Conservation (phyloP, 2,888 invertebrate species). For the Drepana falcataria region DNA sequence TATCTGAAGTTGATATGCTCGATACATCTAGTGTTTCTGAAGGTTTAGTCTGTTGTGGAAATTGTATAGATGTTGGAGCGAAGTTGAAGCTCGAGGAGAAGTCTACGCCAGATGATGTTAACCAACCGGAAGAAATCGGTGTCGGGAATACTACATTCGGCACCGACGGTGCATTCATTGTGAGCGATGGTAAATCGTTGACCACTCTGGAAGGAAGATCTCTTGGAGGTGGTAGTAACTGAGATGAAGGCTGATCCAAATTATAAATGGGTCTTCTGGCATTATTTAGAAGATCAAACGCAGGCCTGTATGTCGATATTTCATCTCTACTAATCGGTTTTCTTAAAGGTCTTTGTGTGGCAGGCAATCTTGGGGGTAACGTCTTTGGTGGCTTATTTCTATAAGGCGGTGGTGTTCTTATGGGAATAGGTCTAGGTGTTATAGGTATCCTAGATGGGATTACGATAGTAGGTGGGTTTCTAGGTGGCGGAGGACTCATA, state of each 20-base stretch:
- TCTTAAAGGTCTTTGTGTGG: slow-evolving; percentile 47
- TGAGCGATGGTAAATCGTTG: slow-evolving; percentile 31
- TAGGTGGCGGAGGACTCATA: slow-evolving; percentile 74
- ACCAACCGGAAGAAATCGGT: slow-evolving; percentile 64
- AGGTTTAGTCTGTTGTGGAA: slow-evolving; percentile 37
- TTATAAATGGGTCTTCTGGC: slow-evolving; percentile 54
- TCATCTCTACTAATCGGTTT: slow-evolving; percentile 57
- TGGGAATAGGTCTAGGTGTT: slow-evolving; percentile 52
- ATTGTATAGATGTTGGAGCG: slow-evolving; percentile 52
- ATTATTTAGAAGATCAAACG: slow-evolving; percentile 58
- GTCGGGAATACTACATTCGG: slow-evolving; percentile 64
- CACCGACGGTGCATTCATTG: slow-evolving; percentile 25
- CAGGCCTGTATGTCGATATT: slow-evolving; percentile 65
- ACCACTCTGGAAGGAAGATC: slow-evolving; percentile 39
- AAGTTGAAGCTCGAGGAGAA: slow-evolving; percentile 66
- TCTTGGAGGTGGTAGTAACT: slow-evolving; percentile 58
- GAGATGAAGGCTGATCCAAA: slow-evolving; percentile 60
- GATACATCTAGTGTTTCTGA: slow-evolving; percentile 30
- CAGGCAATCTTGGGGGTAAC: slow-evolving; percentile 40
- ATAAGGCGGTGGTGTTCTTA: slow-evolving; percentile 54
- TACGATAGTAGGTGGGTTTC: slow-evolving; percentile 43
- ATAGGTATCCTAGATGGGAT: slow-evolving; percentile 42
- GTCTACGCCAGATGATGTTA: slow-evolving; percentile 63
- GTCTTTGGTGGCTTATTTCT: slow-evolving; percentile 57
- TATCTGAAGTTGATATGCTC: slow-evolving; percentile 37